Evolutionary conservation across 2,797 vertebrate genomes (phyloP), one percentile per base, ranked within the genome.

Genomic region (Rhinichthys osculus): DNA sequence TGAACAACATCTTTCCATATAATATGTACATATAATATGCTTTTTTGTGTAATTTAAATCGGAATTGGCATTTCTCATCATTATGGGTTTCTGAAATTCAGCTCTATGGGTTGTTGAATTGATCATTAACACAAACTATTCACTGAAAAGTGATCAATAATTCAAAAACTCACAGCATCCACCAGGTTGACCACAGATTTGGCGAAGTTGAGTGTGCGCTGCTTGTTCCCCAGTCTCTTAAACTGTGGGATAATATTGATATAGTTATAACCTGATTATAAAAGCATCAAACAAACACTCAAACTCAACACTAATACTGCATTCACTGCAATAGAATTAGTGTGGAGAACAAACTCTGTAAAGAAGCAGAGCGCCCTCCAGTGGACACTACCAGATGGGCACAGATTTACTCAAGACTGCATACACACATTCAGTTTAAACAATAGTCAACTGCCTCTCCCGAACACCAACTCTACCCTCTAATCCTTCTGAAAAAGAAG

Each of bases 151-250:
- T 35, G 13, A 64, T 42, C n/a, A 5, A 11, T 4, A 78, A 85
- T 27, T 59, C 72, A 66, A 17, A 90, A 95, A 99, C 98, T 99
- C 95, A 99, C 98, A 90, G 95, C 96, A 92, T 99, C 98, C 90
- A 99, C 97, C 85, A 98, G 93, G 92, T 99, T 99, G 92, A 99
- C 97, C 92, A 99, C 97, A 57, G 98, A 98, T 91, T 99, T 99
- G 17, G 97, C 98, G 90, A 98, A 98, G 91, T 98, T 99, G 91
- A 92, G 96, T 3, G 96, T 96, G 84, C 97, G 96, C 89, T 95
- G 96, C 91, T 96, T 97, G 89, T 94, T 97, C 87, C 94, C 97
- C 89, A 97, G 96, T 85, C 96, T 96, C 94, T 96, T 99, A 90
- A 94, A 98, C 98, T 99, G 92, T 64, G 67, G 17, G 33, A 80